Percentiles rank a stretch among this genome's conserved stretches.
phyloP scores from a whole-genome alignment of 2,113 vertebrate genomes.

The Capreolus pygargus region DNA sequence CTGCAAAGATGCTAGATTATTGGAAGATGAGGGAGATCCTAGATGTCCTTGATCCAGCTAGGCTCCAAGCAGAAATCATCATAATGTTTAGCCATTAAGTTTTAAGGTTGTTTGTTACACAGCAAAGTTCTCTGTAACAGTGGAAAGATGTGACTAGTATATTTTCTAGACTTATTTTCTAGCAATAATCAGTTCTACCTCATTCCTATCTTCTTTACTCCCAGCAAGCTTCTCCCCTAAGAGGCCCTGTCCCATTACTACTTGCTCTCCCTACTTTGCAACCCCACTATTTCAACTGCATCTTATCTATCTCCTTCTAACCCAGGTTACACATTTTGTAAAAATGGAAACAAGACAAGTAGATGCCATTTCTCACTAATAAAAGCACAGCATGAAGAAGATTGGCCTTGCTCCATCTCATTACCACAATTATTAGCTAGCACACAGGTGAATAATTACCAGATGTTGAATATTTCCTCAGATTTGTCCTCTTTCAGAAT shows the following conservation, averaged over 20 bases:
- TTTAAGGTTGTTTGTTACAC: not conserved
- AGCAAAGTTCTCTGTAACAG: not conserved
- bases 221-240: not conserved
- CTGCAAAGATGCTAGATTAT: not conserved
- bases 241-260: not conserved
- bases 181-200: not conserved
- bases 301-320: not conserved
- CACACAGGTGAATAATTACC: constrained; percentile 57
- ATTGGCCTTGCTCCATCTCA: constrained; percentile 57
- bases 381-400: constrained; percentile 52
- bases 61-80: not conserved
- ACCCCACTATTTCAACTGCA: not conserved
- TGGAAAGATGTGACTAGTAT: not conserved
- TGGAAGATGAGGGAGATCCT: not conserved
- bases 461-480: constrained; percentile 43
- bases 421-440: constrained; percentile 56
- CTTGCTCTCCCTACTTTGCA: not conserved
- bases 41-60: not conserved
- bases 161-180: not conserved
- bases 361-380: constrained; percentile 53
- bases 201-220: not conserved
- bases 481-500: not conserved
- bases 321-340: not conserved
- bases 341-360: constrained; percentile 52
- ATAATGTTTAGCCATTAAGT: not conserved